Base-by-base conservation (phyloP, 2,888 invertebrate genomes). In the Frankliniella fusca region DNA sequence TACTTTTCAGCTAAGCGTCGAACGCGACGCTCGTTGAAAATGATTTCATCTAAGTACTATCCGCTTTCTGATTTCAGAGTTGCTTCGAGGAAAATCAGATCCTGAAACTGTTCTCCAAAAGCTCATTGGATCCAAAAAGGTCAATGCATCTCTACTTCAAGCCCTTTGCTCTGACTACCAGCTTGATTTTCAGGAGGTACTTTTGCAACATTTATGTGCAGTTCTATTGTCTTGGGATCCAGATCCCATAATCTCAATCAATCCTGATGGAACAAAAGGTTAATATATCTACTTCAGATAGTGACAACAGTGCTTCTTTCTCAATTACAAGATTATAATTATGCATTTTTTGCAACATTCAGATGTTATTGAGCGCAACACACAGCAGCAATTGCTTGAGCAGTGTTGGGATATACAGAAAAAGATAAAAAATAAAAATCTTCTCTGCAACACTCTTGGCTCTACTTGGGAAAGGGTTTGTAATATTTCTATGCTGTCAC, bases 81-180 rank as follows among this genome's bases (percentile, higher is more conserved):
- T 70, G 23, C 70, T 70, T 70, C 5, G 70, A 23, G 70, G 23
- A 23, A 70, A 23, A 70, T n/a, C 11, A 23, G 23, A 70, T 11
- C 7, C 70, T 23, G 70, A 70, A 9, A 23, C 23, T 70, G 70
- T 70, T 9, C 23, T 70, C 23, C 70, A 70, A 11, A 70, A 70
- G 23, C 70, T 70, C 70, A n/a, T 70, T 9, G 70, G 23, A 23
- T 70, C 70, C 70, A 70, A 70, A 23, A 70, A 70, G 3, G 70
- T 23, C 3, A 9, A 7, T 9, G 7, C 70, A 8, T 23, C n/a
- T 1, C 70, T 70, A 23, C 23, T 70, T 23, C n/a, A 23, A 8
- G 70, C 70, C 23, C 70, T 70, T 23, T 70, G 70, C 23, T 70
- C 70, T 23, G 70, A 70, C 23, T 70, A 70, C 23, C 70, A 70